These are phyloP conservation scores for Drosophila quasianomalipes DNA, from an alignment of 2,888 invertebrate genomes.

Conservation along the genomic window DNA sequence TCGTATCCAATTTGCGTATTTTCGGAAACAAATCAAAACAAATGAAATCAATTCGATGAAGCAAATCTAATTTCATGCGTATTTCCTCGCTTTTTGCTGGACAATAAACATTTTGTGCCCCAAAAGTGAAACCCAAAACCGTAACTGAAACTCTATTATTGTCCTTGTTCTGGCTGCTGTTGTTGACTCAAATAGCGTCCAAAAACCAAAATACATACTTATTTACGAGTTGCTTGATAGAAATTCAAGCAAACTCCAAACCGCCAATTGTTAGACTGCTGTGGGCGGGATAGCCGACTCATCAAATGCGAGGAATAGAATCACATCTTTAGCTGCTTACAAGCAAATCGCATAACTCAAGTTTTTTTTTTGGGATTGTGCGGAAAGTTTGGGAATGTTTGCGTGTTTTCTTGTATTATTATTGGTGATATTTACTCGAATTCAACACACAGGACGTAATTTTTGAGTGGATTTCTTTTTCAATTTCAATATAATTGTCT, in stretches of 20 bases:
- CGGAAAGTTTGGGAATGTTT: not conserved
- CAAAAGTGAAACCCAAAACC: slow-evolving; percentile 53
- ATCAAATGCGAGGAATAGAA: slow-evolving; percentile 38
- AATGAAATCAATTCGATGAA: slow-evolving; percentile 79
- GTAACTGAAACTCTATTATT: slow-evolving; percentile 34
- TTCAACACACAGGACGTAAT: not conserved
- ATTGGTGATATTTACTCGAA: not conserved
- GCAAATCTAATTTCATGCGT: slow-evolving; percentile 79
- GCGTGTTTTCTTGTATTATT: not conserved
- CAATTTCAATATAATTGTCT: not conserved
- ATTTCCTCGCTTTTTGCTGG: slow-evolving; percentile 74
- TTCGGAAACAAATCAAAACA: slow-evolving; percentile 77
- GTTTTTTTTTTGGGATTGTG: slow-evolving; percentile 4
- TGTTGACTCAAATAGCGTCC: slow-evolving; percentile 25
- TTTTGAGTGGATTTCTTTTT: not conserved
- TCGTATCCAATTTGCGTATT: slow-evolving; percentile 79
- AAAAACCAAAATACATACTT: slow-evolving; percentile 49
- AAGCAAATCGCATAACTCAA: slow-evolving; percentile 15
- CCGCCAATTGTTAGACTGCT: slow-evolving; percentile 52
- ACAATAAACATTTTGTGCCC: slow-evolving; percentile 66
- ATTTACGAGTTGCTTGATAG: slow-evolving; percentile 50
- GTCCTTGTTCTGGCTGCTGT: slow-evolving; percentile 10
- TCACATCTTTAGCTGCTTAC: slow-evolving; percentile 27
- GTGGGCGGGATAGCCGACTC: slow-evolving; percentile 41
- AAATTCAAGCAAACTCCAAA: slow-evolving; percentile 54